Base-by-base conservation (phyloP, 2,888 invertebrate species). In the Gryllus longicercus region DNA sequence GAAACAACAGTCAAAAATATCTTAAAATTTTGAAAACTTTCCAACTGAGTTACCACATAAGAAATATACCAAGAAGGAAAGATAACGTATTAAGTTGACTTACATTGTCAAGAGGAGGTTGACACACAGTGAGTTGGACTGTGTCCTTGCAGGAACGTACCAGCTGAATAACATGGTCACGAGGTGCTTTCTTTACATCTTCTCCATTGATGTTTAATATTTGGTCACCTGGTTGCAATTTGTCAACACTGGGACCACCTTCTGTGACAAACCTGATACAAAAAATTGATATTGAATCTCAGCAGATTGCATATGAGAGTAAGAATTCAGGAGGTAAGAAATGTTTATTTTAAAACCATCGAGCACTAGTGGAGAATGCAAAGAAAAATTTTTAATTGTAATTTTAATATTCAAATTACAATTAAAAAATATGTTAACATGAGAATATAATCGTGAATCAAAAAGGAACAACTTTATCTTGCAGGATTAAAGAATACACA, bases 221-320 rank as follows among this genome's bases (percentile, higher is more conserved):
- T 87, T 96, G 96, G 87, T 97, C 97, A 10, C 96, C 96, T 0
- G 97, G 96, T 85, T 95, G 92, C 82, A 97, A 88, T 91, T 95
- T 95, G 80, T 94, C 94, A 81, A 95, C 95, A 86, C 96, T 96
- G 2, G 97, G 97, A 16, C 97, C 97, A 85, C 95, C 96, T 88
- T 94, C 95, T 0, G 95, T 95, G 21, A 95, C 95, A 85, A 94
- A 95, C 82, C 87, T 88, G 38, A 1, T 8, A 5, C 38, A 38
- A 38, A 38, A 38, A 38, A 5, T 38, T 38, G 38, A 38, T 8
- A 38, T 38, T 38, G 38, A 38, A 38, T 38, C 5, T 38, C 38
- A 38, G 38, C 38, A 38, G 38, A 38, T 38, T 38, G 38, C 1
- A 5, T 38, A 38, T 5, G 38, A 38, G 8, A 38, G 38, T 8